Percentiles rank a stretch among this genome's conserved stretches.
phyloP scores from a whole-genome alignment of 2,888 invertebrate species.

The Nemurella pictetii region DNA sequence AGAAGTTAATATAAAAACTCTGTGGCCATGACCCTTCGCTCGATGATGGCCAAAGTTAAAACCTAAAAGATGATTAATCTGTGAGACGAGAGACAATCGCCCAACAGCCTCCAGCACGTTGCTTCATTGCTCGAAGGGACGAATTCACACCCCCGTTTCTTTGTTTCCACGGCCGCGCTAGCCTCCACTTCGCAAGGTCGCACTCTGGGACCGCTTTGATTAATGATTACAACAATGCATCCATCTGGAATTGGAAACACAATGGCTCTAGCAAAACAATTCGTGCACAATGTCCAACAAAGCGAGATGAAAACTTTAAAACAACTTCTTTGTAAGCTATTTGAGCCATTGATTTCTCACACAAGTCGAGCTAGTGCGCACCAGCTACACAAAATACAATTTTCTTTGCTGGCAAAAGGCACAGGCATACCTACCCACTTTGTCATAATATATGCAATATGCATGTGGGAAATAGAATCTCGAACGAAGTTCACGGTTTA shows the following conservation, averaged over 20 bases:
- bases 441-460: too few species aligned
- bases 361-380: too few species aligned
- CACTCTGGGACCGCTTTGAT: conserved; percentile 2
- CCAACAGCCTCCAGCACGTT: not conserved
- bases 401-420: too few species aligned
- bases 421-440: too few species aligned
- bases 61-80: conserved; percentile 12
- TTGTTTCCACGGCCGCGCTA: not conserved
- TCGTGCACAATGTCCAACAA: not conserved
- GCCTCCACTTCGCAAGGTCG: not conserved
- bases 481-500: too few species aligned
- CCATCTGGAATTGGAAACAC: conserved; percentile 20
- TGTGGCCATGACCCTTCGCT: not conserved
- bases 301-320: not conserved
- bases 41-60: not conserved
- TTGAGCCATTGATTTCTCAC: not conserved
- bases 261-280: conserved; percentile 6
- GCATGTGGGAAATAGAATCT: too few species aligned
- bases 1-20: not conserved
- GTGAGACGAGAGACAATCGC: conserved; percentile 1
- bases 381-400: too few species aligned
- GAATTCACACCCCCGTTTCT: not conserved
- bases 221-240: conserved; percentile 27
- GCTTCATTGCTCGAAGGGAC: not conserved
- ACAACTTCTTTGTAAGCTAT: not conserved